Base-by-base conservation (phyloP, 2,113 vertebrate genomes). In the Anguilla rostrata region DNA sequence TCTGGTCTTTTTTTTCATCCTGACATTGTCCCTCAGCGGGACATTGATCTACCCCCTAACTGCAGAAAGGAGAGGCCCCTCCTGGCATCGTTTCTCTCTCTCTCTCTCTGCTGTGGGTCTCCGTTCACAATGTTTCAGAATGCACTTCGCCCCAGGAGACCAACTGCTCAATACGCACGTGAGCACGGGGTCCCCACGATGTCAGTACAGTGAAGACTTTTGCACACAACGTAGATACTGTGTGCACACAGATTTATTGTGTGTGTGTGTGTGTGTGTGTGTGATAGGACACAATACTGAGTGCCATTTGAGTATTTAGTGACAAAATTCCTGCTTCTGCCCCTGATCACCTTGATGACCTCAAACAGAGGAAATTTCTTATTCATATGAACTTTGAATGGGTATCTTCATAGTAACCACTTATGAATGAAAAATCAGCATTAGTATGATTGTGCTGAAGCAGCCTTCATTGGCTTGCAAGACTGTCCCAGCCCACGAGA, bases 231-330 rank as follows among this genome's bases (percentile, higher is more conserved):
- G 26, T n/a, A 71, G 0, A n/a, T n/a, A n/a, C 3, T 71, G 63
- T 71, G 63, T 71, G 63, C 5, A 57, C 56, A 57, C 12, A 57
- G 56, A 57, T 71, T 60, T 60, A 39, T 9, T 20, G 60, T 79
- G 81, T 75, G 39, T 71, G 57, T 84, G 15, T 49, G 5, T 85
- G 20, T 56, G 60, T 78, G 78, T 82, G 46, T 83, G n/a, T 71
- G 71, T 5, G 9, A 18, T 53, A 86, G 29, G 82, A 34, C 2
- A n/a, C 63, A 71, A 6, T 15, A 20, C 3, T 71, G 18, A 22
- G 40, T 81, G 22, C 22, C 15, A 40, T 5, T 57, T 57, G 14
- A 2, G 18, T 57, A 57, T 57, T 5, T 57, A 57, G 12, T 15
- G 56, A 57, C 56, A 57, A 5, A 57, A 8, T 5, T 14, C 56